A percentile compares a stretch with the other conserved stretches of the same genome.
Conservation (phyloP, 2,888 invertebrate species). For the Lasioglossum calceatum region DNA sequence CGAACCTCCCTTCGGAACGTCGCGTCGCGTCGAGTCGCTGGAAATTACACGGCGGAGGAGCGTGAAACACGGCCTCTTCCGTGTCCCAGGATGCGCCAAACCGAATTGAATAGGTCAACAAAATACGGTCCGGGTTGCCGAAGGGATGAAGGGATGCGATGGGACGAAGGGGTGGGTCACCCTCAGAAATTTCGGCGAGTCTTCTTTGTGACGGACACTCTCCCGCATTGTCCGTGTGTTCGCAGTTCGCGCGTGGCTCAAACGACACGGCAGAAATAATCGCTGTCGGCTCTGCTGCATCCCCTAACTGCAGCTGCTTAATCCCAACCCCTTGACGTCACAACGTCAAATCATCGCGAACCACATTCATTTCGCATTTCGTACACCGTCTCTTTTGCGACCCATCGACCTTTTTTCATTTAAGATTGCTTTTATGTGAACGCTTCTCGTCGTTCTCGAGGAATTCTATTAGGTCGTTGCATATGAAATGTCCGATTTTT, state of each 20-base stretch:
- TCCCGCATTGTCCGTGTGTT: slow-evolving; percentile 55
- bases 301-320: slow-evolving; percentile 35
- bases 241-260: slow-evolving; percentile 42
- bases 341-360: slow-evolving; percentile 8
- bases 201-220: slow-evolving; percentile 65
- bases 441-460: not conserved
- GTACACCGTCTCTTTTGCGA: not conserved
- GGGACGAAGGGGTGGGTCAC: not conserved
- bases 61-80: slow-evolving; percentile 35
- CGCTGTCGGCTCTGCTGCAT: slow-evolving; percentile 54
- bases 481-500: too few species aligned
- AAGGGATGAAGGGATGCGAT: slow-evolving; percentile 22
- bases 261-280: slow-evolving; percentile 69
- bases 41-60: slow-evolving; percentile 34
- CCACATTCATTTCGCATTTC: not conserved
- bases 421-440: too few species aligned
- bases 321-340: not conserved
- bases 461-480: not conserved
- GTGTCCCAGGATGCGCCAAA: slow-evolving; percentile 30
- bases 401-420: not conserved
- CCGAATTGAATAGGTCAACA: slow-evolving; percentile 52
- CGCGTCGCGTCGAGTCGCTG: slow-evolving; percentile 17
- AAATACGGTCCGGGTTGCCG: slow-evolving; percentile 13
- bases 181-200: slow-evolving; percentile 45
- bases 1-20: not conserved